Percentiles rank a stretch among this genome's conserved stretches.
phyloP scores from a whole-genome alignment of 1,140 invertebrate species.

The Drosophila cardini region DNA sequence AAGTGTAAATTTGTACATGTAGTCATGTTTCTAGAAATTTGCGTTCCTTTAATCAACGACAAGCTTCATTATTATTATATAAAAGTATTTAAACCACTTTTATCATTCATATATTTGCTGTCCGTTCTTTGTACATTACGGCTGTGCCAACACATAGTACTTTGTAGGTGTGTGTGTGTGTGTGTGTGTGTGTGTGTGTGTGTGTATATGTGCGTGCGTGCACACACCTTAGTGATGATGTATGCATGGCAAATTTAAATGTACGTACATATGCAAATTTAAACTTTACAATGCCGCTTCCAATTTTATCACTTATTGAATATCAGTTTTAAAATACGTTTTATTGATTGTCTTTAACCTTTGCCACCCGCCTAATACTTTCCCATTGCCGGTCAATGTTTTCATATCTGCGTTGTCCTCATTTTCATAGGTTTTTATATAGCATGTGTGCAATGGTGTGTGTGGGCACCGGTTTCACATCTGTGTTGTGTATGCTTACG shows the following conservation, averaged over 20 bases:
- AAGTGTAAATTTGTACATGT: background rate
- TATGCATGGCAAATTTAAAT: background rate
- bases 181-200: background rate
- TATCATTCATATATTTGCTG: conserved; percentile 19
- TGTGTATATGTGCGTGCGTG: background rate
- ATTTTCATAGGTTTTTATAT: conserved; percentile 15
- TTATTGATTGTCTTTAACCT: conserved; percentile 66
- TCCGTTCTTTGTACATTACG: background rate
- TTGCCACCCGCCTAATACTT: conserved; percentile 24
- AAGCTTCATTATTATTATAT: conserved; percentile 28
- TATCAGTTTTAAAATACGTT: conserved; percentile 6
- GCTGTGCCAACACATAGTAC: conserved; percentile 15
- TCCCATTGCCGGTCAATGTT: conserved; percentile 46
- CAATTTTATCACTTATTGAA: conserved; percentile 20
- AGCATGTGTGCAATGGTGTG: conserved; percentile 10
- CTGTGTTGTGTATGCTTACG: conserved; percentile 35
- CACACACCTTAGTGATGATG: conserved; percentile 11
- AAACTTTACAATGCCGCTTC: conserved; percentile 12
- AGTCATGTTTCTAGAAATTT: conserved; percentile 8
- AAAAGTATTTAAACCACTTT: conserved; percentile 18
- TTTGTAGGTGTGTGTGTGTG: background rate
- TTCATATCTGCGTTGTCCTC: conserved; percentile 43
- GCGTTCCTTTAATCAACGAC: conserved; percentile 3
- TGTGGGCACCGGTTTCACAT: conserved; percentile 29
- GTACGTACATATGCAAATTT: conserved; percentile 37